These are phyloP conservation scores for Aphelinus atriplicis DNA, from an alignment of 1,140 invertebrate genomes.

Conservation along the genomic window DNA sequence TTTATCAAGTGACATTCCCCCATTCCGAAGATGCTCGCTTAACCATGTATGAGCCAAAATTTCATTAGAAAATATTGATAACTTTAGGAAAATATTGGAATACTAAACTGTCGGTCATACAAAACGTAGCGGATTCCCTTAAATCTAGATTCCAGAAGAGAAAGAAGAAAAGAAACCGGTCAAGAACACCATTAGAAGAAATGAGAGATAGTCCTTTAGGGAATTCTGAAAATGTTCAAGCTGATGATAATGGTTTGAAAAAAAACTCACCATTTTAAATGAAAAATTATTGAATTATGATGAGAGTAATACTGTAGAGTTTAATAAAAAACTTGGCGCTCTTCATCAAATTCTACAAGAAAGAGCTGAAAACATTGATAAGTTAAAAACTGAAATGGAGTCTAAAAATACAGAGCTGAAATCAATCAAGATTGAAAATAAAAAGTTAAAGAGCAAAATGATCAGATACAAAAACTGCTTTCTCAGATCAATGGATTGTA, in stretches of 20 bases:
- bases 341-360: conserved; percentile 55
- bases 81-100: too few species aligned
- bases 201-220: conserved; percentile 21
- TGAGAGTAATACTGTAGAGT: background rate
- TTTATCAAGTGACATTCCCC: too few species aligned
- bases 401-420: conserved; percentile 44
- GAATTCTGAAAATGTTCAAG: conserved; percentile 27
- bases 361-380: conserved; percentile 47
- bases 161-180: conserved; percentile 21
- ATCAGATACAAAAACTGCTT: conserved; percentile 52
- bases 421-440: conserved; percentile 41
- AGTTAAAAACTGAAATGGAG: conserved; percentile 48
- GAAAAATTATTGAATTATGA: too few species aligned
- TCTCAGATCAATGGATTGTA: conserved; percentile 50
- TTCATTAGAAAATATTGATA: too few species aligned
- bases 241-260: background rate
- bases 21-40: too few species aligned
- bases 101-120: too few species aligned
- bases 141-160: conserved; percentile 27
- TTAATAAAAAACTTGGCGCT: conserved; percentile 37
- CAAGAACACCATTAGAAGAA: conserved; percentile 10
- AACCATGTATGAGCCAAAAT: too few species aligned
- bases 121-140: too few species aligned
- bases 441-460: conserved; percentile 50
- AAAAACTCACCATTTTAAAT: background rate